Base-by-base conservation (phyloP, 2,113 vertebrate species). In the Neogobius melanostomus region DNA sequence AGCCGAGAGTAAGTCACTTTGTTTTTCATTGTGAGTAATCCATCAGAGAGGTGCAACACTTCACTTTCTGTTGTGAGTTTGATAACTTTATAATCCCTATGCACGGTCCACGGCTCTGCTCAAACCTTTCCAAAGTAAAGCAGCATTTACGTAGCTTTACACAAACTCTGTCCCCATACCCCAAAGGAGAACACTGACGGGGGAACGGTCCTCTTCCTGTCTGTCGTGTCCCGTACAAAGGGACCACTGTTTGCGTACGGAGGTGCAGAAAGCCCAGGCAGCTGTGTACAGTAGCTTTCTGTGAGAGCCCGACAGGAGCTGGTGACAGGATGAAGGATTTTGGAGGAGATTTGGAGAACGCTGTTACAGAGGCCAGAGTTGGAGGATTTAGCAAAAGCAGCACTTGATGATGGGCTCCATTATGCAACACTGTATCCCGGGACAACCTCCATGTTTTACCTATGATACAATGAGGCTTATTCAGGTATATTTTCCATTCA, bases 271-370 rank as follows among this genome's bases (percentile, higher is more conserved):
- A 61, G 44, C 14, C 59, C 8, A 14, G 59, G 8, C 53, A 56
- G 53, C 17, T 28, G 17, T 56, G 53, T 61, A 61, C 59, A 61
- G 59, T 61, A 61, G 59, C 59, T 44, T 45, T 61, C 42, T 61
- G 59, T 61, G 5, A 57, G 6, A 60, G 7, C 57, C 57, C 12
- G 44, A 61, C 12, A 44, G 59, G 42, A n/a, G 42, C 44, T 16
- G 59, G 36, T 44, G 54, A 61, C 44, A 61, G 59, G 42, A 8
- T 14, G 28, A 6, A 15, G 57, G 57, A 14, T 56, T 56, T 56
- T 28, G 57, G 57, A 42, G 36, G 36, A 28, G 53, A 56, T 56
- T 60, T 60, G 57, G 57, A 60, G 57, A 60, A 44, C 43, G 7
- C 36, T 14, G 57, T 60, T 43, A 60, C 54, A 8, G 57, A 14